These are phyloP conservation scores for Lacerta viridis DNA, from an alignment of 2,797 vertebrate species.

Conservation along the genomic window DNA sequence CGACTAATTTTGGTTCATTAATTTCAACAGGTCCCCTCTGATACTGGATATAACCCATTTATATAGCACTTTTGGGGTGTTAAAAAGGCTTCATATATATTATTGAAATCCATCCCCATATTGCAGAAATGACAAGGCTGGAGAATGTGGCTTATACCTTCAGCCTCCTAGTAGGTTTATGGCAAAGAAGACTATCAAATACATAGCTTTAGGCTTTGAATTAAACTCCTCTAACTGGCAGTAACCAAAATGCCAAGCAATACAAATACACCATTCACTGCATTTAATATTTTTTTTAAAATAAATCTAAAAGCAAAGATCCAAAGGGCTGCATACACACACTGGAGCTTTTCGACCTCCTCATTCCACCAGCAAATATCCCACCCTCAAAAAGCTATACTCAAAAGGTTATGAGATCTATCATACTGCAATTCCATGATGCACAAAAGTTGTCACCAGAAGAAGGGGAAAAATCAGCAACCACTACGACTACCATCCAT, in stretches of 20 bases:
- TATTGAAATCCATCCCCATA: background rate
- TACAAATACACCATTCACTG: background rate
- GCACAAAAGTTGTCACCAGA: background rate
- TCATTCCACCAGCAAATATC: no score
- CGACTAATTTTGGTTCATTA: no score
- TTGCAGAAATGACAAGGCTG: slow-evolving; percentile 1
- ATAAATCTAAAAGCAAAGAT: background rate
- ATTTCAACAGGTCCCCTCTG: no score
- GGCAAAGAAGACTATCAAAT: background rate
- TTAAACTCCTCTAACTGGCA: background rate
- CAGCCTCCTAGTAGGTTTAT: background rate
- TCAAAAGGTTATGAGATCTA: background rate
- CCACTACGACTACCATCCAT: background rate
- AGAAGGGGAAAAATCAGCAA: background rate
- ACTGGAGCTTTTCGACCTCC: background rate
- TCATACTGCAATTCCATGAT: background rate
- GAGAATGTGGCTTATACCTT: background rate
- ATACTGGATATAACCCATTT: background rate
- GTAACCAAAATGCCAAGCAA: background rate
- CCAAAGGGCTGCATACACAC: background rate
- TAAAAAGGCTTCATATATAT: background rate
- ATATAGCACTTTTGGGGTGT: background rate
- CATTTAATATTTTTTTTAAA: background rate
- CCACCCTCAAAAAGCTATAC: background rate
- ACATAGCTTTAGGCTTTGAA: background rate